A percentile compares a stretch with the other conserved stretches of the same genome.
These are phyloP conservation scores for Drosophila parvula DNA, from an alignment of 1,140 invertebrate species.

Conservation along the genomic window DNA sequence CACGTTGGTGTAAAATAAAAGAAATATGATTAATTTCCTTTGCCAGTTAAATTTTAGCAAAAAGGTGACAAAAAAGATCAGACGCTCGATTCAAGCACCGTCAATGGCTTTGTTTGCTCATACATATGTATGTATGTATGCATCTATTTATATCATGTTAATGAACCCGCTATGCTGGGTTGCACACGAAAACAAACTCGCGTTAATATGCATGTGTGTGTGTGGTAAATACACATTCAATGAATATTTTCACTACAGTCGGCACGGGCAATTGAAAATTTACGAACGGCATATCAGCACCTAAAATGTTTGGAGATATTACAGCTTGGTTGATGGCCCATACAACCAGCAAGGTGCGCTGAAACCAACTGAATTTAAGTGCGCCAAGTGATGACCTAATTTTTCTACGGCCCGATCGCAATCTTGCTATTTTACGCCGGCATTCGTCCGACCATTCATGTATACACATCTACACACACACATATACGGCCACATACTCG, in stretches of 20 bases:
- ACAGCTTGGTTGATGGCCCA: constrained; percentile 2
- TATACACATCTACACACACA: constrained; percentile 1
- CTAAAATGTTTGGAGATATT: background rate
- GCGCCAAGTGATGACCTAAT: constrained; percentile 23
- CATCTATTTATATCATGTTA: constrained; percentile 21
- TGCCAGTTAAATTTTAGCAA: background rate
- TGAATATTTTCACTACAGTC: background rate
- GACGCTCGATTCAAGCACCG: background rate
- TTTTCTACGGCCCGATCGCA: constrained; percentile 9
- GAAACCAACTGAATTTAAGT: background rate
- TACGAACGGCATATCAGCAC: background rate
- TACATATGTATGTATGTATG: background rate
- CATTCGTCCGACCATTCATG: background rate
- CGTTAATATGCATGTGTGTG: background rate
- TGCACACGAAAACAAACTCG: constrained; percentile 12
- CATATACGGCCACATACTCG: background rate
- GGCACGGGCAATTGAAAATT: background rate
- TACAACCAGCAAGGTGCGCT: background rate
- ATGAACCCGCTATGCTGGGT: constrained; percentile 28
- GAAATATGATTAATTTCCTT: background rate
- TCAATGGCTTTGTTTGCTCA: background rate
- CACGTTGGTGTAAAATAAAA: background rate
- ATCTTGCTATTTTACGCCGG: constrained; percentile 10
- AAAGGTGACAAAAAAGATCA: background rate
- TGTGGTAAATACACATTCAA: background rate